These are phyloP conservation scores for Turnix velox DNA, from an alignment of 2,113 vertebrate species.

Conservation along the genomic window DNA sequence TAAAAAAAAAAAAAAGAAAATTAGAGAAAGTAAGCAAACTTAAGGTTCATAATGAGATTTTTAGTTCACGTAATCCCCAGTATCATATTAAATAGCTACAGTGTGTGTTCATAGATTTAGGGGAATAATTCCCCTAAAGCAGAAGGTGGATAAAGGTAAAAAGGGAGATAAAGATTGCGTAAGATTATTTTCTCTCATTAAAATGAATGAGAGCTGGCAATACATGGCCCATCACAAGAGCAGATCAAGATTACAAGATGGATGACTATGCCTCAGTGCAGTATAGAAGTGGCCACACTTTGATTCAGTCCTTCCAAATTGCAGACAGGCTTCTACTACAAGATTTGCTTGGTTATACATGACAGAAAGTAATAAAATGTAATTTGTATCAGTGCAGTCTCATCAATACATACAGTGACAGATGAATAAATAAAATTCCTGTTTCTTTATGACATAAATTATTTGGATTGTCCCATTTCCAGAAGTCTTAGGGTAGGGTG, in stretches of 20 bases:
- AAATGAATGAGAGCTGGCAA: not conserved
- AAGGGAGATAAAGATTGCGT: not conserved
- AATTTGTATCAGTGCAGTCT: not conserved
- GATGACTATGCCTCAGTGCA: not conserved
- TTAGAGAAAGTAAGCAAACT: not conserved
- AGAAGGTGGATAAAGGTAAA: not conserved
- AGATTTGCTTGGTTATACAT: not conserved
- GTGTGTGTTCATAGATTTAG: not conserved
- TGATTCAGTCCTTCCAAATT: not conserved
- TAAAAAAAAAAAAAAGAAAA: not conserved
- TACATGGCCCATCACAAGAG: not conserved
- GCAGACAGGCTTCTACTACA: not conserved
- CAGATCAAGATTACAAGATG: not conserved
- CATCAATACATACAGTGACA: not conserved
- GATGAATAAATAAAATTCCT: not conserved
- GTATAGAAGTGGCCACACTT: not conserved
- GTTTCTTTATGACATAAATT: not conserved
- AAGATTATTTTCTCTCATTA: not conserved
- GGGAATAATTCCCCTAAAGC: not conserved
- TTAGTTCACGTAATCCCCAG: not conserved
- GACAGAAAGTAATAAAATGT: not conserved
- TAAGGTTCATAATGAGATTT: not conserved
- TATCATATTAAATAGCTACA: not conserved
- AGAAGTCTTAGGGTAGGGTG: not conserved
- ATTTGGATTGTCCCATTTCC: not conserved